Evolutionary conservation across 2,888 invertebrate genomes (phyloP).

Genomic region (Drosophila trichaetosa): DNA sequence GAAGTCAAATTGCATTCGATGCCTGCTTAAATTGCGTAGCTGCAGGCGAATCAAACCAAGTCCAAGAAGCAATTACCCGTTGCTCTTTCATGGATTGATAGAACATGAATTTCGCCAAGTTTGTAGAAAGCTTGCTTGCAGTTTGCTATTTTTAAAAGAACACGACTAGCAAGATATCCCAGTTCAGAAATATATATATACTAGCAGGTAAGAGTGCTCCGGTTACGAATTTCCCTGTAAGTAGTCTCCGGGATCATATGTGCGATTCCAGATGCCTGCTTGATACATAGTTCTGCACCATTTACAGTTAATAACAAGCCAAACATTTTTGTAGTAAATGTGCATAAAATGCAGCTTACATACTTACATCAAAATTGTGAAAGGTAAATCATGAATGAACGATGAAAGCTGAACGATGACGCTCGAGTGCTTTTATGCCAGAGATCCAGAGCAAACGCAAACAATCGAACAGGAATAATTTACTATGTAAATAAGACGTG

Average conservation of each 20-base stretch:
- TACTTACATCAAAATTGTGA: slow-evolving; percentile 59
- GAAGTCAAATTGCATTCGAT: slow-evolving; percentile 82
- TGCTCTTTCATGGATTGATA: slow-evolving; percentile 42
- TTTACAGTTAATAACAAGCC: slow-evolving; percentile 5
- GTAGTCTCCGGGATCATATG: not conserved
- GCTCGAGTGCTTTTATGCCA: slow-evolving; percentile 76
- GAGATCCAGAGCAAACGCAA: slow-evolving; percentile 78
- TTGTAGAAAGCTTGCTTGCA: slow-evolving; percentile 9
- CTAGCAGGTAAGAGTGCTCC: not conserved
- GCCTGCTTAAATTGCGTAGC: slow-evolving; percentile 59
- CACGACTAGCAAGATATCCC: slow-evolving; percentile 59
- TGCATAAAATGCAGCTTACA: slow-evolving; percentile 18
- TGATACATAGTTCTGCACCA: not conserved
- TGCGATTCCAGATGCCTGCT: not conserved
- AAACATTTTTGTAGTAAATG: slow-evolving; percentile 29
- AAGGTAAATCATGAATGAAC: slow-evolving; percentile 76
- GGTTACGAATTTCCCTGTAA: not conserved
- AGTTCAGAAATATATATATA: slow-evolving; percentile 41
- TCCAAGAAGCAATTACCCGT: slow-evolving; percentile 65
- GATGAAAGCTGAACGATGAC: slow-evolving; percentile 74
- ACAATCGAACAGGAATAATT: slow-evolving; percentile 81
- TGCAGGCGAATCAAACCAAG: slow-evolving; percentile 52
- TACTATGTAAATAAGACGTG: slow-evolving; percentile 79
- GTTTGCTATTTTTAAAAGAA: slow-evolving; percentile 17
- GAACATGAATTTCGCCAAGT: slow-evolving; percentile 42